Conservation (phyloP, 2,888 invertebrate species). For the Ypsolopha sequella region DNA sequence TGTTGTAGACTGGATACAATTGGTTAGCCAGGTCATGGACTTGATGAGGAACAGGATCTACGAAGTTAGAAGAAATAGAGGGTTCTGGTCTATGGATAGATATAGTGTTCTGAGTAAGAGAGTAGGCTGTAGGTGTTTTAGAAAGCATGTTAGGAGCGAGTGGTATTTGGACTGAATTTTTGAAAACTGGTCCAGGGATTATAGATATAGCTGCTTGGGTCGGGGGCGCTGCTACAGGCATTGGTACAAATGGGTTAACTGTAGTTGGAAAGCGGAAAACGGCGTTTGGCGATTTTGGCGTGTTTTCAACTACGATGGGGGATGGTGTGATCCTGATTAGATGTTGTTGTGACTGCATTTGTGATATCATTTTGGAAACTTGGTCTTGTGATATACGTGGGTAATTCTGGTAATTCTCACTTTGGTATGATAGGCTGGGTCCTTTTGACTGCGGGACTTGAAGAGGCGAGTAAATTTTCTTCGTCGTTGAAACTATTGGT, state of each 20-base stretch:
- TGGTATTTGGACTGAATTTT: conserved; percentile 37
- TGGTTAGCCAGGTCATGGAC: conserved; percentile 46
- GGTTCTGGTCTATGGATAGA: conserved; percentile 42
- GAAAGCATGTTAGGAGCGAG: conserved; percentile 20
- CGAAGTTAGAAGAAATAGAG: conserved; percentile 59
- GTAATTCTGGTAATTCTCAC: conserved; percentile 39
- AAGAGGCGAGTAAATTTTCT: conserved; percentile 43
- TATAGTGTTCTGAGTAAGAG: conserved; percentile 24
- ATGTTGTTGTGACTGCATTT: conserved; percentile 48
- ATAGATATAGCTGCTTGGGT: conserved; percentile 38
- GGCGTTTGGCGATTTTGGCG: conserved; percentile 38
- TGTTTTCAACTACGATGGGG: conserved; percentile 34
- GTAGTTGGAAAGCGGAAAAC: conserved; percentile 55
- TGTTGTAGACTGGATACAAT: conserved; percentile 39
- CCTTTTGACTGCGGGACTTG: conserved; percentile 48
- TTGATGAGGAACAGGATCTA: conserved; percentile 62
- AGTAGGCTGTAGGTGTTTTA: conserved; percentile 27
- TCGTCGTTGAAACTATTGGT: conserved; percentile 45
- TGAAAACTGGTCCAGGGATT: conserved; percentile 47
- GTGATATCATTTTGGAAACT: conserved; percentile 14
- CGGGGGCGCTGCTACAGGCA: conserved; percentile 36
- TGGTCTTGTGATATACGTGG: conserved; percentile 33
- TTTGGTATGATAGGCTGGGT: conserved; percentile 48
- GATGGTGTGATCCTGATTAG: conserved; percentile 40
- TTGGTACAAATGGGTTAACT: conserved; percentile 65